Base-by-base conservation (phyloP, 2,113 vertebrate species). In the Steatornis caripensis region DNA sequence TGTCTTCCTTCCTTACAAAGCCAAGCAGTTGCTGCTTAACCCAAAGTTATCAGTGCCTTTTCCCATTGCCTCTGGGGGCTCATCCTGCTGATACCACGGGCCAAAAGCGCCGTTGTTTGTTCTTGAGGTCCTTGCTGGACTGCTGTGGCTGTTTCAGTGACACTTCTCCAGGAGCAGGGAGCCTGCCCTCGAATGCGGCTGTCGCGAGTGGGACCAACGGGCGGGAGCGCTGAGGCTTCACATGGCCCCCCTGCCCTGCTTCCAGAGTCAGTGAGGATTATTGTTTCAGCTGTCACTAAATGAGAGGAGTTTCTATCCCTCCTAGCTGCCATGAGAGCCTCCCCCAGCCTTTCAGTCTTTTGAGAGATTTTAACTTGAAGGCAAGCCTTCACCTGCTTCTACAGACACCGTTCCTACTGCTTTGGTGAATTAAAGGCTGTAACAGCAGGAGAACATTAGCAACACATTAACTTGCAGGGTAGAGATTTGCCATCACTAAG, bases 381-480 rank as follows among this genome's bases (percentile, higher is more conserved):
- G 68, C 23, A 8, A 62, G 65, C 27, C 16, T 58, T 53, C 7
- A 81, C 71, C 75, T 88, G 80, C 69, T 61, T 68, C 69, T 82
- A 8, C 72, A 41, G 79, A n/a, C 30, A 16, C 22, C 24, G 22
- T 70, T 72, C 68, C 46, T 79, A 14, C 27, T 81, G 54, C 66
- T 80, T 72, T 29, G 20, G 29, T 76, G 72, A 84, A 76, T 49
- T 78, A 69, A 91, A 71, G 45, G 37, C 69, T 2, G 0, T 57
- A 93, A 89, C 83, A 90, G 72, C 88, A 61, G 86, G 90, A 86
- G 85, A 77, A 78, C 57, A 22, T 93, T 84, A 95, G 65, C 72
- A 89, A 41, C 74, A 76, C 65, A 16, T 81, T 76, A 90, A 58
- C 88, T 80, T 80, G 30, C 79, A 74, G 51, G 36, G 65, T 82